Evolutionary conservation across 2,113 vertebrate species (phyloP).

Genomic region (Hemichromis elongatus): DNA sequence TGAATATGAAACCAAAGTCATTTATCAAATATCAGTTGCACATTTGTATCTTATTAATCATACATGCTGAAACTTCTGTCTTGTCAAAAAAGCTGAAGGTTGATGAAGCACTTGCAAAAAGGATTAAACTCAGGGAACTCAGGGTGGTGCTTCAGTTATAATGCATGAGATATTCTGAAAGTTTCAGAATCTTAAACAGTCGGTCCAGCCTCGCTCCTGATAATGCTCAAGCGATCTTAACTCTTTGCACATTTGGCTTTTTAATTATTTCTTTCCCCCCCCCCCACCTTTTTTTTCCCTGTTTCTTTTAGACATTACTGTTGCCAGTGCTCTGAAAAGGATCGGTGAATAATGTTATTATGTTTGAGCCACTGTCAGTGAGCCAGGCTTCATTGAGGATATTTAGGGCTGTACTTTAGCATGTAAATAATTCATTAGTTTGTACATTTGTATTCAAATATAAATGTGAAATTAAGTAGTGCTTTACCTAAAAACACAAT

Average conservation of each 20-base stretch:
- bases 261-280: constrained; percentile 14
- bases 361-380: background rate
- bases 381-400: background rate
- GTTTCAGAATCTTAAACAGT: constrained; percentile 52
- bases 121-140: constrained; percentile 55
- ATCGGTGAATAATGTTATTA: background rate
- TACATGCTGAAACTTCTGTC: constrained; percentile 65
- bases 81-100: constrained; percentile 64
- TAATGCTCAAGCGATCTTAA: background rate
- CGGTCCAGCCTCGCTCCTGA: background rate
- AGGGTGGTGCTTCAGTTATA: constrained; percentile 29
- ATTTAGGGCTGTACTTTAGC: background rate
- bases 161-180: constrained; percentile 51
- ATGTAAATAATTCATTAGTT: background rate
- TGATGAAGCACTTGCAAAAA: constrained; percentile 65
- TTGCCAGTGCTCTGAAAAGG: background rate
- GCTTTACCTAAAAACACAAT: background rate
- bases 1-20: constrained; percentile 69
- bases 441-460: background rate
- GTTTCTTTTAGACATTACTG: background rate
- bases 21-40: constrained; percentile 72
- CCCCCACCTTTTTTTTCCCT: background rate
- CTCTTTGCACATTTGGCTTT: background rate
- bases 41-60: constrained; percentile 75
- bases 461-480: background rate